A percentile compares a stretch with the other conserved stretches of the same genome.
These are phyloP conservation scores for Trachemys scripta DNA, from an alignment of 2,113 vertebrate species.

Conservation along the genomic window DNA sequence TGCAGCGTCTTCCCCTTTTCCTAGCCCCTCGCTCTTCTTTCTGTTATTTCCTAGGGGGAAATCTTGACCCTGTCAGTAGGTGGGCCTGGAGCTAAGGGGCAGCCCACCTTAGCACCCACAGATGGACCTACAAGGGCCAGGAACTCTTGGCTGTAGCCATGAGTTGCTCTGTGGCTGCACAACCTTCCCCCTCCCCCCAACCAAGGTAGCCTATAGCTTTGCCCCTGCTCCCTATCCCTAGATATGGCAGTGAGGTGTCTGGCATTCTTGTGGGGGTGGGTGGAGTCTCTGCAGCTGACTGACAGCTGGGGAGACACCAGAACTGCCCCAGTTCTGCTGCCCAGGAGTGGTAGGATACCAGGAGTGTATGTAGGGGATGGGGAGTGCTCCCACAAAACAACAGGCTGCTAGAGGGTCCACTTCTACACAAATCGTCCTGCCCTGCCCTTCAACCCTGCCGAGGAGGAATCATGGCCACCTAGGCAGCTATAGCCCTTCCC, in stretches of 20 bases:
- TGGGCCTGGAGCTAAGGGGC: background rate
- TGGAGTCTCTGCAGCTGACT: background rate
- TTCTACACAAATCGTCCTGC: background rate
- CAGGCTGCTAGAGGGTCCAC: background rate
- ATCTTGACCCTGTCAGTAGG: background rate
- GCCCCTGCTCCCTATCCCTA: background rate
- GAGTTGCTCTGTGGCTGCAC: background rate
- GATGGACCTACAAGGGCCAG: background rate
- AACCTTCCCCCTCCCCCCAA: background rate
- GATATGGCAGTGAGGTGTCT: background rate
- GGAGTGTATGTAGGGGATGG: background rate
- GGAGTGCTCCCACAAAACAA: background rate
- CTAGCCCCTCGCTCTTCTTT: background rate
- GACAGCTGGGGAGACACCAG: background rate
- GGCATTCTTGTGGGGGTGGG: background rate
- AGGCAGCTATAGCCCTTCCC: background rate
- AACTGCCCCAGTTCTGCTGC: background rate
- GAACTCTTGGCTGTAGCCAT: background rate
- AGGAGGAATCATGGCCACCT: background rate
- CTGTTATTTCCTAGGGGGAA: background rate
- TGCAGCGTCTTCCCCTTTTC: background rate
- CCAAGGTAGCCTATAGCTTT: background rate
- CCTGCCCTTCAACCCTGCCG: background rate
- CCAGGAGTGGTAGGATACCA: background rate
- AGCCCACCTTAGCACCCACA: background rate